phyloP scores from a whole-genome alignment of 2,113 vertebrate genomes.

The Emydura subglobosa region DNA sequence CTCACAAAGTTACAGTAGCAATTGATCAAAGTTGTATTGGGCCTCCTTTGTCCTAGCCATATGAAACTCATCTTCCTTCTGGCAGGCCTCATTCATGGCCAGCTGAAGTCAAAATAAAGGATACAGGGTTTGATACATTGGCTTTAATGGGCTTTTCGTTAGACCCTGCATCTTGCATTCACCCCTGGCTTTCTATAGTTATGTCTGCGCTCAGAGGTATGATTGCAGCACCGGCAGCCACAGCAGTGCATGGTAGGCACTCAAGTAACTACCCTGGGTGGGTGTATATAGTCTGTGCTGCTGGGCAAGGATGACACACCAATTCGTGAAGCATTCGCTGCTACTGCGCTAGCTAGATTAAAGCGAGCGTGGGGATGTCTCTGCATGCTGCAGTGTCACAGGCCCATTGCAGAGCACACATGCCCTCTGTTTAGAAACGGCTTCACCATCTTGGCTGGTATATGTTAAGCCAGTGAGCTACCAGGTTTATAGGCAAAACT shows the following conservation, averaged over 20 bases:
- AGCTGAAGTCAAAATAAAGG: neutral
- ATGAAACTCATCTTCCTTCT: neutral
- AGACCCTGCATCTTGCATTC: neutral
- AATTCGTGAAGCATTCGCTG: no score
- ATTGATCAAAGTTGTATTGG: neutral
- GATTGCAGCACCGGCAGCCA: no score
- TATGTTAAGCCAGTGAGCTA: fast-evolving
- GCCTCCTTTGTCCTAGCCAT: neutral
- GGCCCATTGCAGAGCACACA: neutral
- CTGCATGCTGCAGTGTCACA: neutral
- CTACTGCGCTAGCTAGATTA: neutral
- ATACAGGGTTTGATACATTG: neutral
- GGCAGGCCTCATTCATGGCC: neutral
- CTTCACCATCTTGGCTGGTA: neutral
- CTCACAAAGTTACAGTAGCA: neutral
- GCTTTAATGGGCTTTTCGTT: neutral
- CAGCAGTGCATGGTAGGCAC: no score
- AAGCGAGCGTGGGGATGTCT: neutral
- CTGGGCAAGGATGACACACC: neutral
- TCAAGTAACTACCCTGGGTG: no score
- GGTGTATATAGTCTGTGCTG: neutral
- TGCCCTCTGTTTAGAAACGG: neutral
- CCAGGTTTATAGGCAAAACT: neutral
- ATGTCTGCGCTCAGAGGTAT: no score
- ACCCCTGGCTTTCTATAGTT: neutral